Evolutionary conservation across 2,888 invertebrate genomes (phyloP), one percentile per base, ranked within the genome.

Genomic region (Piscicola geometra): DNA sequence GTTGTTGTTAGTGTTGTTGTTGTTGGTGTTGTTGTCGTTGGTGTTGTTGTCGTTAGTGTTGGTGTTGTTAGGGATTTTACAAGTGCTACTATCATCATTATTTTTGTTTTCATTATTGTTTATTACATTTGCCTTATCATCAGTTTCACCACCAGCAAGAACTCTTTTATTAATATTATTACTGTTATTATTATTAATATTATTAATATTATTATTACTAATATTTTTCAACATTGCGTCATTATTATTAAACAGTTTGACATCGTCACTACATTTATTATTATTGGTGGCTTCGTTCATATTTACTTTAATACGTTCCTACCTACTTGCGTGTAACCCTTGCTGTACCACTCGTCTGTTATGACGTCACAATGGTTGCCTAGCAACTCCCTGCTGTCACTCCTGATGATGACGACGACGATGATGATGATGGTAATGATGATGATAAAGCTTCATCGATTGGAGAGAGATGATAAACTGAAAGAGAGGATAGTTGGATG

Each of bases 191-290:
- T 67, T 67, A 35, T 67, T 67, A 35, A 28, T 35, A 35, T 67
- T 67, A n/a, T 67, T 67, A n/a, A 28, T 67, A n/a, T 67, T 67
- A 35, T 67, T 67, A 28, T n/a, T n/a, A n/a, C 21, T 64, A 28
- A 5, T 64, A 28, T 64, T 64, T 28, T 30, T 28, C 21, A 64
- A 12, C 9, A 64, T 64, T n/a, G 21, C 30, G 21, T 64, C 9
- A 64, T 30, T 64, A 41, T 41, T 41, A 30, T 64, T 64, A 64
- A 12, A 5, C 5, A 5, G 5, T 12, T 64, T 64, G 21, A 12
- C 21, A 64, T 64, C 21, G 21, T 64, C 21, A 64, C 21, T 64
- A 30, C 21, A 12, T 5, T 64, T 64, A 64, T 64, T 64, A 64
- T 64, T 64, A 30, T 64, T 64, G 30, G 5, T 64, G 21, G 3